Base-by-base conservation (phyloP, 2,113 vertebrate species). In the Paracanthobrama guichenoti region DNA sequence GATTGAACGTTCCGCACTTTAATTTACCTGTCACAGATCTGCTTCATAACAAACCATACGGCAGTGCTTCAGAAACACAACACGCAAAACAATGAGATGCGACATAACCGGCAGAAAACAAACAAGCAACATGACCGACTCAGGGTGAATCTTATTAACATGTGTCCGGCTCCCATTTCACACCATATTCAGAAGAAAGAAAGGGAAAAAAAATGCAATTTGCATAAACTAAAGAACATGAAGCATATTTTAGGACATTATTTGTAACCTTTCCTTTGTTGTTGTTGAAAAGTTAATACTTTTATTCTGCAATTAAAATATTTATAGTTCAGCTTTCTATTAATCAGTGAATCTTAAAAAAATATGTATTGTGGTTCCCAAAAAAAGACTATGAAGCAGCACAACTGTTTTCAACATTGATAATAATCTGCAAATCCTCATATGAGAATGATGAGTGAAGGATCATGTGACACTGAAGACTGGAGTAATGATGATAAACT, bases 11-110 rank as follows among this genome's bases (percentile, higher is more conserved):
- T 81, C 26, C 1, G 24, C 62, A 6, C 62, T 64, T 80, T 80
- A 80, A 80, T 80, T 80, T 80, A 81, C 60, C 79, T 53, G 79
- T 67, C 79, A 67, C 26, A 67, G 62, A 81, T 81, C 26, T 67
- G 79, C 62, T n/a, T 18, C 26, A n/a, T 44, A 22, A 81, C 62
- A 67, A 62, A 62, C 77, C 8, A 18, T 79, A 79, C 3, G 12
- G 13, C 71, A 73, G 2, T 46, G 10, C 20, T 44, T 78, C n/a
- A 79, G 39, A 62, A 79, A 44, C 44, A n/a, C 57, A 80, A 20
- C 44, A 74, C 44, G 6, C 72, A 26, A 16, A 39, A 5, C 10
- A 13, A 12, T 72, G 22, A 26, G 42, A 72, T 24, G 42, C 1
- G 6, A n/a, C 2, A 35, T 22, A 42, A 42, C 66, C 10, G 2